Percentiles rank a stretch among this genome's conserved stretches.
Conservation (phyloP, 2,888 invertebrate genomes). For the Drosophila robusta region DNA sequence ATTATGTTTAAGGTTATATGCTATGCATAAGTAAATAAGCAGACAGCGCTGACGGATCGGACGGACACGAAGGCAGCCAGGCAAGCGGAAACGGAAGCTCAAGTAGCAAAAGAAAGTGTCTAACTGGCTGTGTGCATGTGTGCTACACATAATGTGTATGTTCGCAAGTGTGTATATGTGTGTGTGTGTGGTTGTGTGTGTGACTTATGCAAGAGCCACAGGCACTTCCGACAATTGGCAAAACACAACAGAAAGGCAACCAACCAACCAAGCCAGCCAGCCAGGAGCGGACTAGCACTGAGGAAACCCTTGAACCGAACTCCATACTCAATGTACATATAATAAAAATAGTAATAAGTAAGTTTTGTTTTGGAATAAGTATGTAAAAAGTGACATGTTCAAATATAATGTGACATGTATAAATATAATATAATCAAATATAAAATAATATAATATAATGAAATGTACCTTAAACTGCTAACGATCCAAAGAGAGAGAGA, state of each 20-base stretch:
- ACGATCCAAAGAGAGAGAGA: no score
- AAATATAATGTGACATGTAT: no score
- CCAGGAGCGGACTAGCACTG: conserved; percentile 39
- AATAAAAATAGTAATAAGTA: no score
- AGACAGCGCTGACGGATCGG: conserved; percentile 50
- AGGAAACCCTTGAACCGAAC: not conserved
- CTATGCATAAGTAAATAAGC: conserved; percentile 78
- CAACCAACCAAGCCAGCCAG: conserved; percentile 27
- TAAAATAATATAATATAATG: no score
- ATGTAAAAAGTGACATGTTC: no score
- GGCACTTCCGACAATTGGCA: conserved; percentile 79
- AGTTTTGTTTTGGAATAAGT: no score
- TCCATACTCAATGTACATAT: no score
- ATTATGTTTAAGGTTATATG: conserved; percentile 80
- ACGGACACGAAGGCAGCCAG: conserved; percentile 40
- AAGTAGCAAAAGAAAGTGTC: conserved; percentile 78
- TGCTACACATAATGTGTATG: conserved; percentile 14
- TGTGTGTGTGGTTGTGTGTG: conserved; percentile 33
- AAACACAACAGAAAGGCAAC: conserved; percentile 69
- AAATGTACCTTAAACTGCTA: no score
- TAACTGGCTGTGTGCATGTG: conserved; percentile 65
- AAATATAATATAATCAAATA: no score
- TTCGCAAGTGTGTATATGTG: conserved; percentile 2
- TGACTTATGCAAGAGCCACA: conserved; percentile 66
- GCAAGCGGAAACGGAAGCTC: conserved; percentile 74